Conservation (phyloP, 1,140 invertebrate species). For the Orussus abietinus region DNA sequence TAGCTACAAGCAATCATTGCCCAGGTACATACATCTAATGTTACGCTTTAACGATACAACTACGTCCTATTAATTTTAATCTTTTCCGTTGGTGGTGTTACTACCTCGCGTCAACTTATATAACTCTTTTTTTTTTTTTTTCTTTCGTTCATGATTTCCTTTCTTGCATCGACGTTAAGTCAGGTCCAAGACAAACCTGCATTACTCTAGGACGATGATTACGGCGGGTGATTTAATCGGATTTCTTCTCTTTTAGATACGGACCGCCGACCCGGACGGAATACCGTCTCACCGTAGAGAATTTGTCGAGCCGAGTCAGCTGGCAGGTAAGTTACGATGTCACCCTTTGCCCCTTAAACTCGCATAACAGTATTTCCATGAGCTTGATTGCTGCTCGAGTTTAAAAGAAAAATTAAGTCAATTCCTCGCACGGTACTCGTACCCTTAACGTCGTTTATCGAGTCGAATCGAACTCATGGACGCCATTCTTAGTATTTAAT, state of each 20-base stretch:
- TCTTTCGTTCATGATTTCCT: too few relatives aligned
- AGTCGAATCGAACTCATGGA: slow-evolving; percentile 25
- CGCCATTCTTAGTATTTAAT: too few relatives aligned
- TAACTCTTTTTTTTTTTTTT: slow-evolving; percentile 21
- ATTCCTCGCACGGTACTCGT: too few relatives aligned
- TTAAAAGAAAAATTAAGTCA: too few relatives aligned
- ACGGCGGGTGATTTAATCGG: too few relatives aligned
- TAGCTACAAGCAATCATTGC: slow-evolving; percentile 57
- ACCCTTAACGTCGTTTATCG: too few relatives aligned
- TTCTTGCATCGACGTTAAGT: slow-evolving; percentile 23
- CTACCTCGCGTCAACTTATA: too few relatives aligned
- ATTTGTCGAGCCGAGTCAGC: slow-evolving; percentile 94
- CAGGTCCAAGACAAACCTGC: slow-evolving; percentile 42
- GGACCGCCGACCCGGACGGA: slow-evolving; percentile 96
- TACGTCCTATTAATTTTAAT: slow-evolving; percentile 14
- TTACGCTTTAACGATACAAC: slow-evolving; percentile 44
- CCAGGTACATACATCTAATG: slow-evolving; percentile 52
- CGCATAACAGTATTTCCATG: too few relatives aligned
- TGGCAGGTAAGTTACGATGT: slow-evolving; percentile 99
- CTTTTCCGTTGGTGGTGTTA: slow-evolving; percentile 15
- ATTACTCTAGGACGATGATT: too few relatives aligned
- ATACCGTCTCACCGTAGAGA: slow-evolving; percentile 94
- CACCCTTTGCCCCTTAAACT: too few relatives aligned
- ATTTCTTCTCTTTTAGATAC: slow-evolving; percentile 71
- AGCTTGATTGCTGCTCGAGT: too few relatives aligned